phyloP scores from a whole-genome alignment of 1,140 invertebrate species.

The Idris sp. region DNA sequence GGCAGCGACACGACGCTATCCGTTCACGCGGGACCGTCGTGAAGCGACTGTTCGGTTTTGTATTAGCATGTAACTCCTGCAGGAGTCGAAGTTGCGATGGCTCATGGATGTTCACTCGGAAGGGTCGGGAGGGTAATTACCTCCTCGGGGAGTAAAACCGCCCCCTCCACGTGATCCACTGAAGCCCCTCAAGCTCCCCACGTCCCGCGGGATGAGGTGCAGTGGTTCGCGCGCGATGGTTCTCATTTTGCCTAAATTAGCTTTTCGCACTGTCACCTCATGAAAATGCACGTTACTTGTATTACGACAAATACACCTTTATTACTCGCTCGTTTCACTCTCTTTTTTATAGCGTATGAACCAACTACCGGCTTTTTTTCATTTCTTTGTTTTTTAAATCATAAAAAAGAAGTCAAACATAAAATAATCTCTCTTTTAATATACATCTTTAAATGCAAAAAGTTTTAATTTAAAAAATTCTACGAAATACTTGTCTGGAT shows the following conservation, averaged over 20 bases:
- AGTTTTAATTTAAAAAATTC: too few relatives aligned
- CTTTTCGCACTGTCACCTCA: too few relatives aligned
- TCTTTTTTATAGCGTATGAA: conserved; percentile 14
- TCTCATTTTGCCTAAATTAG: conserved; percentile 71
- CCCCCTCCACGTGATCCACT: conserved; percentile 64
- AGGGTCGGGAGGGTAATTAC: conserved; percentile 73
- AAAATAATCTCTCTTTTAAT: too few relatives aligned
- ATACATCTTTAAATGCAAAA: too few relatives aligned
- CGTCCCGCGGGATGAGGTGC: conserved; percentile 67
- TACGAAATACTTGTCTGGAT: too few relatives aligned
- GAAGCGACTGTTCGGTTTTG: conserved; percentile 73
- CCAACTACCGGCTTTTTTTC: too few relatives aligned
- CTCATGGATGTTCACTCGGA: too few relatives aligned
- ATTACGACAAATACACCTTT: too few relatives aligned
- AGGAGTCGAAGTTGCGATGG: conserved; percentile 75
- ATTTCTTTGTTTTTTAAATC: conserved; percentile 30
- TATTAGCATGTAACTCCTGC: conserved; percentile 76
- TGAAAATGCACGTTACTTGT: too few relatives aligned
- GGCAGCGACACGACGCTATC: conserved; percentile 41
- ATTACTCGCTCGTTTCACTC: conserved; percentile 13
- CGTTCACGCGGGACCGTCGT: conserved; percentile 65
- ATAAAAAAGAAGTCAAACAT: conserved; percentile 23
- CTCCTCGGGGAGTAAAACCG: conserved; percentile 71
- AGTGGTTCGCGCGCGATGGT: conserved; percentile 71
- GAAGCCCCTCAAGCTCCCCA: conserved; percentile 64